Evolutionary conservation across 2,888 invertebrate genomes (phyloP), one percentile per base, ranked within the genome.

Genomic region (Lepidochrysops patricia): DNA sequence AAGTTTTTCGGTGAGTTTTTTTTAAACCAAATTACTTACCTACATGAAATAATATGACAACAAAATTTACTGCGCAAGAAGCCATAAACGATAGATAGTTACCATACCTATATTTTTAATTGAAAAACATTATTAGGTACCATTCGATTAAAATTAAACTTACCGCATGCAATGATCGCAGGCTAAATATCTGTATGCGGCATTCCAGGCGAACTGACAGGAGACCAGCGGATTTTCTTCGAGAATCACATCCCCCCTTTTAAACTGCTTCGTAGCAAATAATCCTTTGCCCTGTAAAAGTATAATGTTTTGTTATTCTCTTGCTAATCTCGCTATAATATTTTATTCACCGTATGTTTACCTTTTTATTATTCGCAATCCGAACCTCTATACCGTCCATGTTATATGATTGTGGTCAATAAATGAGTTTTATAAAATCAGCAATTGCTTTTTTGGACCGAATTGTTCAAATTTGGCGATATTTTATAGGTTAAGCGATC

Each of bases 131-230:
- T n/a, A n/a, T n/a, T n/a, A n/a, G n/a, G n/a, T n/a, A n/a, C n/a
- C n/a, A n/a, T n/a, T n/a, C n/a, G n/a, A n/a, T n/a, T n/a, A n/a
- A n/a, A 27, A 12, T 19, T 29, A 50, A 37, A 60, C 70, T 75
- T 77, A 93, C 94, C 91, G 92, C 91, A 98, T 91, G 75, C 98
- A 98, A 80, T 95, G 93, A 76, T 97, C 96, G 81, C 98, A 98
- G 0, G 97, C 96, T 65, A 92, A 84, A 80, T 98, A 98, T 68
- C 93, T 92, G 77, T 96, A 98, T 0, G 94, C 91, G 35, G 92
- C 91, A 84, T 98, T 98, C 98, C 98, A 98, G 5, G 96, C 92
- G 82, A 97, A 98, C 81, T 98, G 98, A 71, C 95, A 94, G 19
- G 95, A 95, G 26, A 97, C 94, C 59, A 98, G 80, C 0, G 98